phyloP scores from a whole-genome alignment of 2,888 invertebrate species.

The Pyrochroa serraticornis region DNA sequence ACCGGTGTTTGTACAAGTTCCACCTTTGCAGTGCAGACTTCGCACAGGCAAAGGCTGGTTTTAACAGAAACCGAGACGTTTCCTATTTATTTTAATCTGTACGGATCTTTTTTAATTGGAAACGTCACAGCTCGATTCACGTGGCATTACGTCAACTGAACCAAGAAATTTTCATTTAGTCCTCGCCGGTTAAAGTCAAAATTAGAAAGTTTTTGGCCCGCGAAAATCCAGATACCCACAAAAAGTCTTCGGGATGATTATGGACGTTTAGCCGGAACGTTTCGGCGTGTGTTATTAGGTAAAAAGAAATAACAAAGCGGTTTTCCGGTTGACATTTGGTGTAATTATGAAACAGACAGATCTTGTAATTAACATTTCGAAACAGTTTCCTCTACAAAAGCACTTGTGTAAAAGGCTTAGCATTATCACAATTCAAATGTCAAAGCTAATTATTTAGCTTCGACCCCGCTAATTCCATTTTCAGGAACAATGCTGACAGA shows the following conservation, averaged over 20 bases:
- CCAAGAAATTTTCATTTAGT: constrained; percentile 7
- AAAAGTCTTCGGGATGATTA: too few species aligned
- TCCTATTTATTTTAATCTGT: constrained; percentile 22
- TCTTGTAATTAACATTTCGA: constrained; percentile 35
- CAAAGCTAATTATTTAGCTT: constrained; percentile 38
- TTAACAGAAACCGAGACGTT: constrained; percentile 1
- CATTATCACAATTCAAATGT: constrained; percentile 39
- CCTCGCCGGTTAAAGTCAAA: too few species aligned
- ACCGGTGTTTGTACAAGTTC: constrained; percentile 36
- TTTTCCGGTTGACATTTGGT: constrained; percentile 30
- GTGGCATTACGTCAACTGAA: neutral
- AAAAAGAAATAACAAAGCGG: constrained; percentile 10
- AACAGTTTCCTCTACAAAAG: constrained; percentile 37
- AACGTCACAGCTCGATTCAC: constrained; percentile 6
- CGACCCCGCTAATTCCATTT: constrained; percentile 31
- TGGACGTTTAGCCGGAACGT: too few species aligned
- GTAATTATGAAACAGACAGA: constrained; percentile 28
- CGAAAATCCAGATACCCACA: too few species aligned
- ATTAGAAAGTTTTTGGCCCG: too few species aligned
- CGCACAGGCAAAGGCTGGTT: neutral
- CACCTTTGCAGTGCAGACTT: constrained; percentile 7
- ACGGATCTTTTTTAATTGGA: constrained; percentile 27
- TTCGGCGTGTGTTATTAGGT: neutral
- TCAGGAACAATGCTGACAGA: constrained; percentile 24
- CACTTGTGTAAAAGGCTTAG: constrained; percentile 36